Evolutionary conservation across 2,888 invertebrate genomes (phyloP), one percentile per base, ranked within the genome.

Genomic region (Drosophila neutralis): DNA sequence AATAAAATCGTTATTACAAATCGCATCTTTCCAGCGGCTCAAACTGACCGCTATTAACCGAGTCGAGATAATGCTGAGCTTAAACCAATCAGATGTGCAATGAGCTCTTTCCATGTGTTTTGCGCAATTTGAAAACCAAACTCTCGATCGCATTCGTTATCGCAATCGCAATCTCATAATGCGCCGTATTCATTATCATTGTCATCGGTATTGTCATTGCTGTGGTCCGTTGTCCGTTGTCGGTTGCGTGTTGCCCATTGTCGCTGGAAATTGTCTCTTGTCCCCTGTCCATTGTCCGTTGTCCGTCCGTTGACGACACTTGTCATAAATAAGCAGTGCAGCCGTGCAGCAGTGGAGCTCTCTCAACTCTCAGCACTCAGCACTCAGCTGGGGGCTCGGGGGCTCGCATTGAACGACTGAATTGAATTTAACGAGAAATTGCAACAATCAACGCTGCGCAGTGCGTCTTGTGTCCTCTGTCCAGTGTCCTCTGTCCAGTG

Each of bases 401-500:
- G 53, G 73, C 69, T 82, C 54, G 69, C 73, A 81, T 76, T 78
- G 87, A 88, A 78, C 69, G 82, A 82, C 84, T 84, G 89, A 85
- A 85, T 85, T 85, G 89, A 85, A 85, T 85, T 85, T 89, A 89
- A 89, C 84, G 84, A 89, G 87, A 89, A 85, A 89, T 85, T 85
- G 84, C 89, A 87, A 89, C 84, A 85, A 85, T 85, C 89, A 85
- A 82, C 87, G 84, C 77, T 80, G 67, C 76, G 72, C 69, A 61
- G 62, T 65, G 78, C 69, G 54, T 68, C 68, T 71, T 65, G 49
- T 15, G 42, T 64, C 60, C 49, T 2, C 29, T n/a, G 57, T 53
- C 53, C 53, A 15, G 60, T 48, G 48, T 18, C 59, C 64, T 54
- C 49, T 45, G 33, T 38, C 27, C 56, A 27, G 27, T 29, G 21